Base-by-base conservation (phyloP, 2,888 invertebrate genomes). In the Cylindroiulus punctatus region DNA sequence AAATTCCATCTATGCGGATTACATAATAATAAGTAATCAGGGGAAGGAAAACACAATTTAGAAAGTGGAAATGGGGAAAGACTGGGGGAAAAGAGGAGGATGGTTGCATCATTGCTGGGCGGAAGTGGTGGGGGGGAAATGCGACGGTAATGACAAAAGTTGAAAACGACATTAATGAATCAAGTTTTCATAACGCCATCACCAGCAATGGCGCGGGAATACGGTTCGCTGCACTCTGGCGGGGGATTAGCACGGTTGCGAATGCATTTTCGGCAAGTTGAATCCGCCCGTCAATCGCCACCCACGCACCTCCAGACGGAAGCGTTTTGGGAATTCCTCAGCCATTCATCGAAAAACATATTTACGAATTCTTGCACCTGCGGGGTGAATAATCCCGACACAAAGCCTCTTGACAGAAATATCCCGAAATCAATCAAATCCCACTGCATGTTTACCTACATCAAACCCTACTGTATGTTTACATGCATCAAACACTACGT, bases 1-100 rank as follows among this genome's bases (percentile, higher is more conserved):
- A 65, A 65, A 65, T 65, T 65, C 65, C 65, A 65, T 65, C 65
- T 65, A 65, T 65, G 65, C 22, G 65, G 65, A 65, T 65, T 65
- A 65, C 65, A 65, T 65, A 65, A 65, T 65, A 65, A 65, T 65
- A 65, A 65, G 65, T 65, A 65, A 65, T 65, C 65, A 65, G 65
- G 26, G 65, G 65, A 65, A 65, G 65, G 65, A 26, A 65, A 65
- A 65, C 65, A 65, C 65, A 65, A 65, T 65, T 65, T 65, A 26
- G 65, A 22, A 19, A 65, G 5, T n/a, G 65, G 12, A 26, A 65
- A 65, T 3, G 44, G 26, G 65, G 65, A 4, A 3, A 26, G 65
- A 1, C 26, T 22, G 17, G 65, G 22, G 26, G 44, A 10, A 12
- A 0, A 0, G 7, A 8, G 44, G 14, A 12, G 44, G 44, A 44